Evolutionary conservation across 2,113 vertebrate genomes (phyloP).

Genomic region (Camelus dromedarius): DNA sequence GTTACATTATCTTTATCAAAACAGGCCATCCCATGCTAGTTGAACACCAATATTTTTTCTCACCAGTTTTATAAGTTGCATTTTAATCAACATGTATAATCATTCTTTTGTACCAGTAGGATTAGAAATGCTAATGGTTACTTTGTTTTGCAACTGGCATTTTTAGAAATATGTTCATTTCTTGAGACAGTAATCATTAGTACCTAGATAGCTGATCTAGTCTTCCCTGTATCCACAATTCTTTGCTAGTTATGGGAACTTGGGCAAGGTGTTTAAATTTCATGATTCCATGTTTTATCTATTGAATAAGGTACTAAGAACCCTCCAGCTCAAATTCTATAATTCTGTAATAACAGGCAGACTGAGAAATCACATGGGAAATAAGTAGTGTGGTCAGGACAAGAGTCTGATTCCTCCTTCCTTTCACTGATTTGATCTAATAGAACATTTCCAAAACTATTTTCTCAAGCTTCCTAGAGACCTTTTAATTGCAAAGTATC

Average conservation of each 20-base stretch:
- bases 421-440: neutral
- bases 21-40: neutral
- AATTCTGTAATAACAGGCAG: neutral
- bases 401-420: neutral
- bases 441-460: slow-evolving; percentile 44
- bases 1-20: neutral
- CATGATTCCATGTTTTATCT: neutral
- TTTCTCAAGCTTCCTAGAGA: slow-evolving; percentile 39
- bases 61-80: neutral
- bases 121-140: neutral
- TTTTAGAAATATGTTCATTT: neutral
- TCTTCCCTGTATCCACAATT: neutral
- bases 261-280: neutral
- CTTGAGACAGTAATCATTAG: neutral
- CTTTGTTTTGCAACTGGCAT: neutral
- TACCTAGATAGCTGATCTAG: neutral
- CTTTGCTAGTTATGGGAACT: slow-evolving; percentile 27
- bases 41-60: slow-evolving; percentile 8
- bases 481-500: neutral
- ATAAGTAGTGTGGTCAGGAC: neutral
- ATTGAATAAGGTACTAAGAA: neutral
- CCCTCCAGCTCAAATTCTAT: neutral
- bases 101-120: neutral
- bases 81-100: neutral
- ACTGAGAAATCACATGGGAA: slow-evolving; percentile 6